Conservation (phyloP, 2,797 vertebrate species). For the Heteromormyrus szaboi region DNA sequence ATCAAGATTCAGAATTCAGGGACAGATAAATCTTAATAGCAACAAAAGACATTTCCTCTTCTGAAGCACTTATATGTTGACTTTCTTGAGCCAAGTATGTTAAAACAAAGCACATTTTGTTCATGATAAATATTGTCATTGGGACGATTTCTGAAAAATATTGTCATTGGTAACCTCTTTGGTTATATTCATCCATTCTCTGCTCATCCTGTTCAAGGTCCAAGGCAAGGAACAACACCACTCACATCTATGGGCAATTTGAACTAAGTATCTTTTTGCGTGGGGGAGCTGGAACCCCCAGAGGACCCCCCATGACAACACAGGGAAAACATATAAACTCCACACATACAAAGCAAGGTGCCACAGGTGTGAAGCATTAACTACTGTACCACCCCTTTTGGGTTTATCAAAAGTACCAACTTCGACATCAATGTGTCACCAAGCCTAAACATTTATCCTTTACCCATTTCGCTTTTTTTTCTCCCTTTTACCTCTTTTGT, state of each 20-base stretch:
- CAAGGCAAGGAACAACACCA: not conserved
- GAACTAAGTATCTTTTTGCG: not conserved
- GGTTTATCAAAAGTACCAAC: not conserved
- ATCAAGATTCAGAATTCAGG: not conserved
- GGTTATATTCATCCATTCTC: not conserved
- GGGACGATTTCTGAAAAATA: not conserved
- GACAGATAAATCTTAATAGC: not conserved
- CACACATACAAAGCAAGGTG: not conserved
- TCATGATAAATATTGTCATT: not conserved
- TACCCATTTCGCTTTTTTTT: not conserved
- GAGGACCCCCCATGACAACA: not conserved
- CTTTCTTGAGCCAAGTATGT: not conserved
- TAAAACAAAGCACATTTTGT: not conserved
- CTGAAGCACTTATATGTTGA: not conserved
- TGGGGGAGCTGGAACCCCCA: not conserved
- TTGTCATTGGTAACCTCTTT: not conserved
- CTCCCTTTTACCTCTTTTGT: not conserved
- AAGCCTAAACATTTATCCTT: not conserved
- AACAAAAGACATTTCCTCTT: not conserved
- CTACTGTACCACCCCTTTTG: not conserved
- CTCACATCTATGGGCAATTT: not conserved
- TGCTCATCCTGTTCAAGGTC: not conserved
- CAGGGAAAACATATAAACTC: not conserved
- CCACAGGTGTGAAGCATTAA: not conserved
- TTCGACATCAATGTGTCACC: not conserved